Conservation (phyloP, 2,888 invertebrate genomes). For the Melanotus villosus region DNA sequence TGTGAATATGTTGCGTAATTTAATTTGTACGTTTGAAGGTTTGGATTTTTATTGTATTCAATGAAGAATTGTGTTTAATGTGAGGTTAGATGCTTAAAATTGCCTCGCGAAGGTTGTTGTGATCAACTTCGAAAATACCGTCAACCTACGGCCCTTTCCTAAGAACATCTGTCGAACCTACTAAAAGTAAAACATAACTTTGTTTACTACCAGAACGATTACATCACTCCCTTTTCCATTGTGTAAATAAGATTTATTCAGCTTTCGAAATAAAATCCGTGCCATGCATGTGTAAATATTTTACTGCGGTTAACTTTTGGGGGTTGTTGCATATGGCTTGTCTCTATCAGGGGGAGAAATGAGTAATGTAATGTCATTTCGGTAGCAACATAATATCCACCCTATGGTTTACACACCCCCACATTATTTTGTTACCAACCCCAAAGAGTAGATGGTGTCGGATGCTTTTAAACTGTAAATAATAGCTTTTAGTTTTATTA, state of each 20-base stretch:
- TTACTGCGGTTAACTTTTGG: constrained; percentile 33
- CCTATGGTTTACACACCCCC: constrained; percentile 17
- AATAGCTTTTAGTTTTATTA: constrained; percentile 37
- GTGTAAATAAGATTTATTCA: neutral
- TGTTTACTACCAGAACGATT: too few species aligned
- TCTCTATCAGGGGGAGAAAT: constrained; percentile 26
- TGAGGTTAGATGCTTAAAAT: too few species aligned
- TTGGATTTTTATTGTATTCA: too few species aligned
- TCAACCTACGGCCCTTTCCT: too few species aligned
- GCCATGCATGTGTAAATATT: constrained; percentile 21
- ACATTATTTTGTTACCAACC: constrained; percentile 17
- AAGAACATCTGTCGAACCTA: too few species aligned
- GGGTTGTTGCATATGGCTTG: constrained; percentile 17
- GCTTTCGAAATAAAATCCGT: constrained; percentile 19
- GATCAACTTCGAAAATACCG: too few species aligned
- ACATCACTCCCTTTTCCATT: neutral
- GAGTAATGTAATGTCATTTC: constrained; percentile 41
- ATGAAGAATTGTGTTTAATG: too few species aligned
- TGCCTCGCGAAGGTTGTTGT: too few species aligned
- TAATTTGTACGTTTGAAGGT: too few species aligned
- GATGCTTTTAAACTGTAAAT: constrained; percentile 44
- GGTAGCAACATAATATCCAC: constrained; percentile 22
- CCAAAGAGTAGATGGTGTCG: constrained; percentile 28
- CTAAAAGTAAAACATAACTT: too few species aligned
- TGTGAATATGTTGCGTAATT: too few species aligned